Base-by-base conservation (phyloP, 2,797 vertebrate species). In the Argyrosomus regius region DNA sequence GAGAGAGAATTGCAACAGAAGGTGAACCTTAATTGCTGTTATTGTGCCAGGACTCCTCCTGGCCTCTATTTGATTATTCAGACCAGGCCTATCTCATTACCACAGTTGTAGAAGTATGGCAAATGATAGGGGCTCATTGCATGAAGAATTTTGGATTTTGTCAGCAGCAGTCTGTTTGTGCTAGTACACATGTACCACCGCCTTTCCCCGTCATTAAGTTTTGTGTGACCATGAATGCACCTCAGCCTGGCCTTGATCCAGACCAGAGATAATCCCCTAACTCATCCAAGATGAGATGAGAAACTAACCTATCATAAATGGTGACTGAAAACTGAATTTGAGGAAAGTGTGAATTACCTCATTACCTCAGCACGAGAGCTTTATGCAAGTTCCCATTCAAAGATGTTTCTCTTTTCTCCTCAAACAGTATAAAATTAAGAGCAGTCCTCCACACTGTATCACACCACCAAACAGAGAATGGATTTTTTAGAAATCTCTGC, bases 21-120 rank as follows among this genome's bases (percentile, higher is more conserved):
- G 88, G 91, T 91, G 83, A 88, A 84, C 68, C 84, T 88, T 93
- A 89, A 93, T 91, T 92, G 89, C 75, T 79, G 77, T 76, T 80
- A 61, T 64, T 76, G 58, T 88, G 89, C 83, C 88, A 93, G 75
- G 59, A 68, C 71, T 91, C 79, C 69, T 84, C 77, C 75, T 84
- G 84, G 49, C 89, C 86, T 83, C 77, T 72, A 84, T 90, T 81
- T 80, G 48, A 84, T 78, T 76, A 73, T 88, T 87, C 75, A 83
- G 49, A 57, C 65, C 60, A 70, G 71, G 46, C 77, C 72, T 58
- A 59, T 72, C 68, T 82, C 66, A 80, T 85, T 82, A 85, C 45
- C 63, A 56, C 39, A 12, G 49, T 72, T 74, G 26, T 74, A 24
- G 26, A 54, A 66, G 52, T 52, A 53, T 57, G 43, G 22, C 20